Evolutionary conservation across 2,888 invertebrate species (phyloP).

Genomic region (Drosophila gaucha): DNA sequence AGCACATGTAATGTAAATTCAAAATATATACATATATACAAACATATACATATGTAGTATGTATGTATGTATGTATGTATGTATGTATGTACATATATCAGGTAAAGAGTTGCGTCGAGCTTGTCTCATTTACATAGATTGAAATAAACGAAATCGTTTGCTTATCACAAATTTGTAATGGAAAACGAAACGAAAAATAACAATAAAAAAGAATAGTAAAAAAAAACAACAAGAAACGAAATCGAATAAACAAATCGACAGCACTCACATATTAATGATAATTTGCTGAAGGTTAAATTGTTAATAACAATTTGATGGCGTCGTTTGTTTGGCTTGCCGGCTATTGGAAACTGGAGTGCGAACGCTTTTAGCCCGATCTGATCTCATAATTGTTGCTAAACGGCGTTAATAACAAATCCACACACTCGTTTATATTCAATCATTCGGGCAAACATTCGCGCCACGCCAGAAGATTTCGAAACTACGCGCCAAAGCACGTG

Average conservation of each 20-base stretch:
- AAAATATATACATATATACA: not conserved
- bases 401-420: constrained; percentile 36
- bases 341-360: constrained; percentile 34
- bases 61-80: too few relatives aligned
- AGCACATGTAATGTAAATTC: not conserved
- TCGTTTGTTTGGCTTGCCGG: constrained; percentile 9
- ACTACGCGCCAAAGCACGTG: constrained; percentile 22
- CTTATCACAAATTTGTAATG: constrained; percentile 36
- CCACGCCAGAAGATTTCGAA: constrained; percentile 2
- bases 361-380: constrained; percentile 37
- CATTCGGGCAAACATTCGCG: constrained; percentile 14
- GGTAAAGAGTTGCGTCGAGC: too few relatives aligned
- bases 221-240: constrained; percentile 8
- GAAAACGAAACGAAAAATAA: constrained; percentile 23
- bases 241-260: constrained; percentile 38
- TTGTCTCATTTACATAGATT: constrained; percentile 16
- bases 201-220: not conserved
- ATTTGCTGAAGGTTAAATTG: constrained; percentile 53
- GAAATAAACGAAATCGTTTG: constrained; percentile 18
- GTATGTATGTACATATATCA: not conserved
- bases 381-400: constrained; percentile 46
- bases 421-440: constrained; percentile 18
- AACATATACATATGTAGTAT: not conserved
- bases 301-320: constrained; percentile 37
- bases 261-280: constrained; percentile 50